Evolutionary conservation across 1,140 invertebrate genomes (phyloP).

Genomic region (Pachypeltis micranthus): DNA sequence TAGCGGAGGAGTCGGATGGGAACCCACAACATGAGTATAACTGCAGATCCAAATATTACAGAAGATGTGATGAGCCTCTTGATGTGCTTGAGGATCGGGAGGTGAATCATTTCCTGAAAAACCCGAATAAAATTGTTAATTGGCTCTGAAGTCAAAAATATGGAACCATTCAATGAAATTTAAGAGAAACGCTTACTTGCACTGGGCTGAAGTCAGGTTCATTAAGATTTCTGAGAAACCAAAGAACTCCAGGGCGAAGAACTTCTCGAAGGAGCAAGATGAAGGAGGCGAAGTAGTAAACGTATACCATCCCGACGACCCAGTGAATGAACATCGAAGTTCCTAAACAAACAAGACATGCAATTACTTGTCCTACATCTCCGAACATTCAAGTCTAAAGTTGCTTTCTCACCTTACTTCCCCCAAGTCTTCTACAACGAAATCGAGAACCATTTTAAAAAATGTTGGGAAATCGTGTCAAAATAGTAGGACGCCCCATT

Average conservation of each 20-base stretch:
- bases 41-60: slow-evolving; percentile 90
- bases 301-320: slow-evolving; percentile 98
- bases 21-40: slow-evolving; percentile 90
- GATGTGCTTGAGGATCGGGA: slow-evolving; percentile 82
- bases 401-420: no score
- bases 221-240: slow-evolving; percentile 94
- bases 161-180: background rate
- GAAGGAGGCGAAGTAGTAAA: slow-evolving; percentile 98
- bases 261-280: slow-evolving; percentile 88
- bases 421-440: no score
- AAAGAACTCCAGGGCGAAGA: slow-evolving; percentile 85
- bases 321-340: slow-evolving; percentile 98
- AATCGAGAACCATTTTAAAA: no score
- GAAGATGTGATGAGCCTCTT: slow-evolving; percentile 81
- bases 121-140: slow-evolving; percentile 20
- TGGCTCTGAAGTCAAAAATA: background rate
- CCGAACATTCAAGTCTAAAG: no score
- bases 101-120: slow-evolving; percentile 83
- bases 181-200: slow-evolving; percentile 46
- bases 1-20: slow-evolving; percentile 80
- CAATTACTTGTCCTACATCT: no score
- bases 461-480: no score
- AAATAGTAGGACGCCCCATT: no score
- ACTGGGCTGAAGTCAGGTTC: slow-evolving; percentile 99
- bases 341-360: no score